A percentile compares a stretch with the other conserved stretches of the same genome.
Conservation (phyloP, 2,113 vertebrate species). For the Petrocephalus microphthalmus region DNA sequence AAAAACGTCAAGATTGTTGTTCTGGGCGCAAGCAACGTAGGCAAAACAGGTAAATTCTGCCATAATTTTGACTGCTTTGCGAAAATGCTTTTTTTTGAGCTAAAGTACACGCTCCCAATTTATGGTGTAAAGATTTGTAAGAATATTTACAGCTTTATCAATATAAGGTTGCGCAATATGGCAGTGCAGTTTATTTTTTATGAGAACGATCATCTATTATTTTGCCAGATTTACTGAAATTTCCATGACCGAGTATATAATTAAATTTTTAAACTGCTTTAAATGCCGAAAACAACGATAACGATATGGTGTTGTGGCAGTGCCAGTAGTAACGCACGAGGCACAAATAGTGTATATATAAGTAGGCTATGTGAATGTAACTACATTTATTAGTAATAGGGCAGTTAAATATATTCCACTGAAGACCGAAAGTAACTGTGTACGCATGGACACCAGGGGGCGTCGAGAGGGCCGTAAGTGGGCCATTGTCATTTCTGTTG, state of each 20-base stretch:
- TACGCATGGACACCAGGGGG: background rate
- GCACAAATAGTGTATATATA: background rate
- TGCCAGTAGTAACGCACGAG: background rate
- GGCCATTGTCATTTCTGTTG: background rate
- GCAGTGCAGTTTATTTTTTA: background rate
- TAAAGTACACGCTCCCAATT: background rate
- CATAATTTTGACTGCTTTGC: background rate
- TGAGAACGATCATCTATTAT: background rate
- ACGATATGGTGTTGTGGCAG: background rate
- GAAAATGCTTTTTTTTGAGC: background rate
- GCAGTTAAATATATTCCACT: background rate
- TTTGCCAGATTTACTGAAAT: background rate
- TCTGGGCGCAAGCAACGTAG: conserved; percentile 78
- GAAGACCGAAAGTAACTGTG: background rate
- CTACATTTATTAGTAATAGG: background rate
- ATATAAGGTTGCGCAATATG: background rate
- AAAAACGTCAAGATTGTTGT: conserved; percentile 85
- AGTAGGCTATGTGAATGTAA: background rate
- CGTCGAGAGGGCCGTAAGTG: background rate
- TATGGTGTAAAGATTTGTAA: background rate
- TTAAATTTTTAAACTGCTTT: background rate
- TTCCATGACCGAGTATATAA: background rate
- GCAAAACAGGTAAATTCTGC: conserved; percentile 73
- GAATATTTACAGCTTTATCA: background rate
- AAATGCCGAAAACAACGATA: background rate